Percentiles rank a stretch among this genome's conserved stretches.
Evolutionary conservation across 2,888 invertebrate genomes (phyloP).

Genomic region (Athetis lepigone): DNA sequence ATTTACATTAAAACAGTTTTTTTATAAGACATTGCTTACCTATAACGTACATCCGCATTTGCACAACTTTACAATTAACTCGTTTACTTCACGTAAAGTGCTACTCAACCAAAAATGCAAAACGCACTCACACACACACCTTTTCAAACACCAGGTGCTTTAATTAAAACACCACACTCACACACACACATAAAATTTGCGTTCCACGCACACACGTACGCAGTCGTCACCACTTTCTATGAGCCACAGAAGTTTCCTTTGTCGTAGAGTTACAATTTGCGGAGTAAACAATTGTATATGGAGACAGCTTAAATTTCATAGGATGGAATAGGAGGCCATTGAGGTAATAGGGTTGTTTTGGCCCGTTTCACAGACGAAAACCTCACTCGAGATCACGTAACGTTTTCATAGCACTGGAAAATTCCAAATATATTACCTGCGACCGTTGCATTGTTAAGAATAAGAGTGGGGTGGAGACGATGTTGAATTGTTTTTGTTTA

Average conservation of each 20-base stretch:
- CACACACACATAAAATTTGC: constrained; percentile 25
- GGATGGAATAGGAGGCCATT: constrained; percentile 61
- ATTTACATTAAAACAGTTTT: constrained; percentile 21
- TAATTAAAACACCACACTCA: constrained; percentile 51
- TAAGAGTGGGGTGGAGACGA: constrained; percentile 63
- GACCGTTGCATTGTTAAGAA: constrained; percentile 77
- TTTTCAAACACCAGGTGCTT: constrained; percentile 45
- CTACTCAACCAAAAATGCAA: constrained; percentile 49
- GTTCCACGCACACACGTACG: constrained; percentile 31
- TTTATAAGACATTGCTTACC: constrained; percentile 26
- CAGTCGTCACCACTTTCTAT: constrained; percentile 38
- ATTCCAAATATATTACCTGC: constrained; percentile 80
- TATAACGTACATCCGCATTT: constrained; percentile 32
- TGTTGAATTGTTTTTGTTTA: constrained; percentile 37
- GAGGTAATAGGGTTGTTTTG: constrained; percentile 73
- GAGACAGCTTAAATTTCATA: constrained; percentile 62
- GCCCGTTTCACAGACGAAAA: constrained; percentile 70
- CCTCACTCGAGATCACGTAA: constrained; percentile 80
- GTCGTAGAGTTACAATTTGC: constrained; percentile 39
- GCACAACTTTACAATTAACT: constrained; percentile 37
- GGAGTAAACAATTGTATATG: constrained; percentile 48
- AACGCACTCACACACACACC: constrained; percentile 43
- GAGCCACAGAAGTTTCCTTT: constrained; percentile 63
- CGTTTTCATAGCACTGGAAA: constrained; percentile 83
- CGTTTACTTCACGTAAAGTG: constrained; percentile 36